Base-by-base conservation (phyloP, 2,888 invertebrate species). In the Agonopterix heracliana region DNA sequence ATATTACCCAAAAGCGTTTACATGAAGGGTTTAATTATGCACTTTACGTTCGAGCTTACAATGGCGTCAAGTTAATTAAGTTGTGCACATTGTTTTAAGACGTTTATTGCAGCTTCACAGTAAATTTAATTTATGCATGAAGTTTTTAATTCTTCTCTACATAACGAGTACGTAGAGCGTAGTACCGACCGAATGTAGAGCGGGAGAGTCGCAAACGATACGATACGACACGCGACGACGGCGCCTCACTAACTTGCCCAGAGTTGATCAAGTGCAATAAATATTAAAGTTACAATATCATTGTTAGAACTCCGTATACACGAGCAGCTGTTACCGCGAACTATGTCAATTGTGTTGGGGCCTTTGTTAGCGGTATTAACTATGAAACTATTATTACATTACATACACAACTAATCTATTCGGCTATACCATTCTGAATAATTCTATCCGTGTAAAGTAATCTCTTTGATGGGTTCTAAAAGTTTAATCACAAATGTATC, bases 271-370 rank as follows among this genome's bases (percentile, higher is more conserved):
- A 83, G 78, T 81, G 80, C 79, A 79, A 87, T 87, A 85, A 86
- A 87, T 87, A 85, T 87, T 87, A 82, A 84, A 85, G 78, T 78
- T 79, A 79, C 80, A 78, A 78, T 81, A 82, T 82, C 82, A 82
- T 87, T 86, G 85, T 85, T 81, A 72, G 74, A 78, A 72, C 68
- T 68, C 71, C 64, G 70, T 72, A 62, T 62, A 67, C 69, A 63
- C 70, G 73, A 74, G 72, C 80, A 76, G 78, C 78, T 75, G 74
- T 72, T 77, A 64, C 76, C 71, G 71, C 68, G 70, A 81, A 81
- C 84, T 83, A 83, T 78, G 81, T 78, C 80, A 77, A 81, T 81
- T 83, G 79, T 83, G 76, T 74, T 57, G 44, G 67, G 65, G 74
- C 78, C 77, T 81, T 86, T 87, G 85, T 84, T 76, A 72, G 71